A percentile compares a stretch with the other conserved stretches of the same genome.
phyloP scores from a whole-genome alignment of 2,797 vertebrate genomes.

The Sebastes matsubarae region DNA sequence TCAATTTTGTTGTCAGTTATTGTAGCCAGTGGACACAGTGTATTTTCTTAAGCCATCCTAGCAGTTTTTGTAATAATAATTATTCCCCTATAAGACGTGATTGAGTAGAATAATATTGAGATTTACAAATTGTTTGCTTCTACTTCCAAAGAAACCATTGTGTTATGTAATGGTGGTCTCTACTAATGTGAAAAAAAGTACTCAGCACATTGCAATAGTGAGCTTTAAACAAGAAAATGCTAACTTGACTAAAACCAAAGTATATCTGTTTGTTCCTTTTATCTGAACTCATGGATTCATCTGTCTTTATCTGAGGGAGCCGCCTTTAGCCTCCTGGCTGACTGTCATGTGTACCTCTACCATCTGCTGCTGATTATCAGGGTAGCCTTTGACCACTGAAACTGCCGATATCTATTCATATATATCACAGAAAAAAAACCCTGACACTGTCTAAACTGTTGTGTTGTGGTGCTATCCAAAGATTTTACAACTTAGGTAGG shows the following conservation, averaged over 20 bases:
- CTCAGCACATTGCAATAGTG: neutral
- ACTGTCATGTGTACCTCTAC: conserved; percentile 19
- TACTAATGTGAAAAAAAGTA: neutral
- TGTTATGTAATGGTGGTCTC: neutral
- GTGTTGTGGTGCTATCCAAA: neutral
- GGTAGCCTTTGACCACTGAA: conserved; percentile 53
- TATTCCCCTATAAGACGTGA: neutral
- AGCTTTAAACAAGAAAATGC: conserved; percentile 38
- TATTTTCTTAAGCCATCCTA: neutral
- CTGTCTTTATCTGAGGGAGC: conserved; percentile 36
- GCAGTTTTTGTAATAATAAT: neutral
- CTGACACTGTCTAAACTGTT: neutral
- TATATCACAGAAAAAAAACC: neutral
- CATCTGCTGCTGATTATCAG: conserved; percentile 18
- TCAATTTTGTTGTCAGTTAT: neutral
- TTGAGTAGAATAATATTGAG: neutral
- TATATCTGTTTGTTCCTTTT: neutral
- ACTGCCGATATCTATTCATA: neutral
- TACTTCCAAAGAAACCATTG: neutral
- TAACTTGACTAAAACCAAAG: conserved; percentile 22
- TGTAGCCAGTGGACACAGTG: neutral
- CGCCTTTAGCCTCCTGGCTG: conserved; percentile 2
- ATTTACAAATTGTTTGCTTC: neutral
- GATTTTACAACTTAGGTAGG: neutral
- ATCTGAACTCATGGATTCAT: conserved; percentile 26